Evolutionary conservation across 2,888 invertebrate species (phyloP).

Genomic region (Acanthosepion pharaonis): DNA sequence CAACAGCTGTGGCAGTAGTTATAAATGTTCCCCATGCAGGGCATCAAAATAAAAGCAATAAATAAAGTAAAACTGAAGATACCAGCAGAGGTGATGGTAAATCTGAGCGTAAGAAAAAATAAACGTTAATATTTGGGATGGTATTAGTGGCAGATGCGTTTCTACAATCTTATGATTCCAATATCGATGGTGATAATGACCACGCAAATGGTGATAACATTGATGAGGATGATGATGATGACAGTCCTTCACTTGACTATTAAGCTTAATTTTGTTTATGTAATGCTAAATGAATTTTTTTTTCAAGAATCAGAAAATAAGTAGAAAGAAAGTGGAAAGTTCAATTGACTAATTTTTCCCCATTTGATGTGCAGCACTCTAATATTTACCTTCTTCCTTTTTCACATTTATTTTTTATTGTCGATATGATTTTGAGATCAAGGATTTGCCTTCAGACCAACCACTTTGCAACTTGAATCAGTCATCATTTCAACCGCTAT

Average conservation of each 20-base stretch:
- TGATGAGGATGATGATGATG: no score
- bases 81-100: no score
- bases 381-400: not conserved
- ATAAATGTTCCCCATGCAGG: no score
- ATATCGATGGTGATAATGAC: no score
- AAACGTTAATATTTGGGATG: no score
- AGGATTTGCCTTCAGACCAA: not conserved
- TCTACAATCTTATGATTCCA: no score
- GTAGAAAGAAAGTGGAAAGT: not conserved
- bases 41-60: no score
- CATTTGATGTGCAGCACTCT: not conserved
- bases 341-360: conserved; percentile 4
- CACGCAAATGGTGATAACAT: no score
- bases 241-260: not conserved
- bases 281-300: not conserved
- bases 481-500: not conserved
- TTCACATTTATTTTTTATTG: not conserved
- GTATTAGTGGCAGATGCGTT: no score
- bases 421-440: not conserved
- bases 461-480: conserved; percentile 20
- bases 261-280: not conserved
- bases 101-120: no score
- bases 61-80: no score
- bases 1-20: no score
- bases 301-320: not conserved